Conservation (phyloP, 2,797 vertebrate genomes). For the Micrastur ruficollis region DNA sequence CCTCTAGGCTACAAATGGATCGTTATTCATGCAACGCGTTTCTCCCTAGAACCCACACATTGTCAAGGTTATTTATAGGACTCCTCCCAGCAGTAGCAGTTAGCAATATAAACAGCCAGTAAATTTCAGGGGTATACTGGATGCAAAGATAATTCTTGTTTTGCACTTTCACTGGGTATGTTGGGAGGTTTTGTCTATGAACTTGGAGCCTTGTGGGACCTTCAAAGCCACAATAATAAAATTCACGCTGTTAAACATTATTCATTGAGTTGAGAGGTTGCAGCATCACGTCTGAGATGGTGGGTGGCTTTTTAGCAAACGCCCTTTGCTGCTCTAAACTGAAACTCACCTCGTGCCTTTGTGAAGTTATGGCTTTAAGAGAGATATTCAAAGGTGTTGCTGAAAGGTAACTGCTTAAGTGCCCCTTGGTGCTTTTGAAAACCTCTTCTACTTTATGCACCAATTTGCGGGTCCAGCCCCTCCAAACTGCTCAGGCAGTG, state of each 20-base stretch:
- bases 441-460: background rate
- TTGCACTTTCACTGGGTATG: background rate
- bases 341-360: background rate
- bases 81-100: background rate
- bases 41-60: background rate
- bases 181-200: background rate
- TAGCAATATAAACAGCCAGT: background rate
- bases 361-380: background rate
- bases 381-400: slow-evolving; percentile 7
- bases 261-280: background rate
- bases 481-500: background rate
- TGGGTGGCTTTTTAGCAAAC: slow-evolving; percentile 11
- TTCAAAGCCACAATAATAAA: slow-evolving; percentile 39
- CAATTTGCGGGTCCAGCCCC: background rate
- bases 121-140: background rate
- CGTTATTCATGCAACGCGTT: background rate
- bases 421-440: background rate
- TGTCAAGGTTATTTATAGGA: slow-evolving; percentile 15
- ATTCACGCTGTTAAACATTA: background rate
- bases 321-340: background rate
- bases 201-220: background rate
- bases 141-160: background rate
- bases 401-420: slow-evolving; percentile 15
- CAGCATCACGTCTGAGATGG: background rate
- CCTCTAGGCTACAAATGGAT: background rate